These are phyloP conservation scores for Vidua macroura DNA, from an alignment of 2,113 vertebrate species.

Conservation along the genomic window DNA sequence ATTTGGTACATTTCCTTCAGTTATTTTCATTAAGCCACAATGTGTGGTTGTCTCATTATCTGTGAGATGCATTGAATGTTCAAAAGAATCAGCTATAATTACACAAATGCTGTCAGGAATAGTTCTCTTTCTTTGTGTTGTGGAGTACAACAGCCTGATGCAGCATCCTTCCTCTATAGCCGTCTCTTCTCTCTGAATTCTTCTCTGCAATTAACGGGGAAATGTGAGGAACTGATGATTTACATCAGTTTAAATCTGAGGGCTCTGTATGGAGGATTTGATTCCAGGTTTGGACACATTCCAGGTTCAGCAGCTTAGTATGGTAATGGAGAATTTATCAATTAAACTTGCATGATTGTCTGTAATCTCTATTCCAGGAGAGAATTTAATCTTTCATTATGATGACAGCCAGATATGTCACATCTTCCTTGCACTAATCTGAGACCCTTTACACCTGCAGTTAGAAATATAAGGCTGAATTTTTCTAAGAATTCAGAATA, in stretches of 20 bases:
- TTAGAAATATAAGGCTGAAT: not conserved
- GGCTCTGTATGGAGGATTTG: not conserved
- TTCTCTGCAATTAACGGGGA: not conserved
- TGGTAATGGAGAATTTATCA: not conserved
- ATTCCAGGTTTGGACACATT: not conserved
- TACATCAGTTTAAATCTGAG: not conserved
- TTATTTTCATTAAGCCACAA: slow-evolving; percentile 58
- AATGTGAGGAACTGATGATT: not conserved
- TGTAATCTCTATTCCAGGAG: not conserved
- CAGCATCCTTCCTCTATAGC: not conserved
- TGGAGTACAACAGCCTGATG: not conserved
- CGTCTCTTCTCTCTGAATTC: not conserved
- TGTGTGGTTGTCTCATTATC: slow-evolving; percentile 49
- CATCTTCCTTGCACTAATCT: not conserved
- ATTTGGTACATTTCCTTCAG: slow-evolving; percentile 41
- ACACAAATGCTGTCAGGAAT: slow-evolving; percentile 1
- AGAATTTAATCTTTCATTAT: not conserved
- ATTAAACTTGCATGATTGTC: not conserved
- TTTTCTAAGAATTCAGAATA: not conserved
- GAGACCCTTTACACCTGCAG: not conserved
- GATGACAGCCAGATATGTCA: not conserved
- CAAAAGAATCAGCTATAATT: slow-evolving; percentile 30
- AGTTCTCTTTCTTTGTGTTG: not conserved
- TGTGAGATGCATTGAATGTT: slow-evolving; percentile 33
- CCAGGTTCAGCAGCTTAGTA: not conserved